Evolutionary conservation across 2,888 invertebrate species (phyloP).

Genomic region (Polyploca ridens): DNA sequence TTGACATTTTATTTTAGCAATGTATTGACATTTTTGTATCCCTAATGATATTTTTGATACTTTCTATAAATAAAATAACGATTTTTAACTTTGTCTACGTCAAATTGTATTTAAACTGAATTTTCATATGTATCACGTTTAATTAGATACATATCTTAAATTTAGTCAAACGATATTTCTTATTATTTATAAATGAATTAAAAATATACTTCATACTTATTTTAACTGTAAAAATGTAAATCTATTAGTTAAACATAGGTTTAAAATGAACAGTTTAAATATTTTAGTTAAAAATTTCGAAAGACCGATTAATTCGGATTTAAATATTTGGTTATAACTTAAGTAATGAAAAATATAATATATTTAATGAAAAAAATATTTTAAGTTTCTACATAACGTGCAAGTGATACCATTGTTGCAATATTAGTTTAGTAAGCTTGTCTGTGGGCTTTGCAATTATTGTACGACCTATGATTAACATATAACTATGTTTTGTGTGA

Average conservation of each 20-base stretch:
- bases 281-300: constrained; percentile 15
- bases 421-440: constrained; percentile 75
- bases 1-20: constrained; percentile 9
- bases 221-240: constrained; percentile 70
- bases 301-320: constrained; percentile 14
- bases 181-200: constrained; percentile 27
- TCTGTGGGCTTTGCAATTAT: constrained; percentile 54
- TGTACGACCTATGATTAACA: constrained; percentile 46
- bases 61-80: not conserved
- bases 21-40: constrained; percentile 2
- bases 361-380: constrained; percentile 21
- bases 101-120: constrained; percentile 46
- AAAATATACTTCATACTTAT: constrained; percentile 43
- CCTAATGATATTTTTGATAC: not conserved
- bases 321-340: constrained; percentile 3
- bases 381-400: constrained; percentile 55
- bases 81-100: constrained; percentile 12
- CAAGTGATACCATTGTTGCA: constrained; percentile 82
- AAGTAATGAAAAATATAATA: constrained; percentile 33
- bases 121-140: constrained; percentile 58
- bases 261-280: constrained; percentile 21
- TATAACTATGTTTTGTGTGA: constrained; percentile 38
- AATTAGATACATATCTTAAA: constrained; percentile 59
- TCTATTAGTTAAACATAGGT: constrained; percentile 41
- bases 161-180: constrained; percentile 43